Evolutionary conservation across 2,888 invertebrate genomes (phyloP).

Genomic region (Drosophila histrio): DNA sequence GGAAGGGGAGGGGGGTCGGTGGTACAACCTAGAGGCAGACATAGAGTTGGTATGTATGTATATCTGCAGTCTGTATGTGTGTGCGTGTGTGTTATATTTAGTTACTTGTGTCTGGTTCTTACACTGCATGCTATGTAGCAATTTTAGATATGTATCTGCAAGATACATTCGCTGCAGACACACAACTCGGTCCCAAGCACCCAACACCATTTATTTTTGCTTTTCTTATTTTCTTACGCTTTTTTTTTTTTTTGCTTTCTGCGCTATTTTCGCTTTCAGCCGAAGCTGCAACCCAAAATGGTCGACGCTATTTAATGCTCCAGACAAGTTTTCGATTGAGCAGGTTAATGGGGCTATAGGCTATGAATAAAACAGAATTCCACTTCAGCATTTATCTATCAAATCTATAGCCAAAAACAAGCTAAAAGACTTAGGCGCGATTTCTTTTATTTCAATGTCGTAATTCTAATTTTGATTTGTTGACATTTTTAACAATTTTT

Average conservation of each 20-base stretch:
- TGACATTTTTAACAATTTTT: neutral
- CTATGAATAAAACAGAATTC: conserved; percentile 15
- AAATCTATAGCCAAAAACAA: neutral
- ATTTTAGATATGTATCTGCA: conserved; percentile 73
- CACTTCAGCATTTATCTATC: conserved; percentile 6
- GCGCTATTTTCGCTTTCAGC: conserved; percentile 75
- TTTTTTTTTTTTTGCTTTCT: conserved; percentile 31
- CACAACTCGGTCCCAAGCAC: conserved; percentile 25
- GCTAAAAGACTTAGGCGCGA: neutral
- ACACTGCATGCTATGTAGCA: conserved; percentile 66
- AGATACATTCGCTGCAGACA: conserved; percentile 55
- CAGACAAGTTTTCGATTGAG: conserved; percentile 60
- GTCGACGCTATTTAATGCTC: conserved; percentile 40
- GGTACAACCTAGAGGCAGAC: conserved; percentile 56
- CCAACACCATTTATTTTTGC: conserved; percentile 34
- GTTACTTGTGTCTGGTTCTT: conserved; percentile 71
- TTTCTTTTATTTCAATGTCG: neutral
- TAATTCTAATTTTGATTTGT: neutral
- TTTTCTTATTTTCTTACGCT: neutral
- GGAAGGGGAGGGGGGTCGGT: neutral
- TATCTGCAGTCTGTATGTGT: conserved; percentile 18
- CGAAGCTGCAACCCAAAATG: conserved; percentile 67
- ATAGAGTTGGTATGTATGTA: conserved; percentile 28
- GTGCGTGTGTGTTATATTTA: conserved; percentile 64
- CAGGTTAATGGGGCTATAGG: conserved; percentile 64